Base-by-base conservation (phyloP, 1,140 invertebrate genomes). In the Scylla paramamosain region DNA sequence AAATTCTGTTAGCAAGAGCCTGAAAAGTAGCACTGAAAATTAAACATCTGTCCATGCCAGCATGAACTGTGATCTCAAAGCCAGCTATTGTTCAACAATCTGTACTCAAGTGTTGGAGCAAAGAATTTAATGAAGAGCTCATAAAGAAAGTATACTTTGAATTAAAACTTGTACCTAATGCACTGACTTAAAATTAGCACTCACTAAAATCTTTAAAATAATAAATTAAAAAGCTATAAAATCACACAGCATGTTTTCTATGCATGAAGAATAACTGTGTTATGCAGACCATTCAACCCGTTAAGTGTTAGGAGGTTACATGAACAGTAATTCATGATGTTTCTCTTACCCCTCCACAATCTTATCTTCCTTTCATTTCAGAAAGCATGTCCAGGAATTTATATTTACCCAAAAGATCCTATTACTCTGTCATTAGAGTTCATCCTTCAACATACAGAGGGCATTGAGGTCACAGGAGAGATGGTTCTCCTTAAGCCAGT, bases 381-480 rank as follows among this genome's bases (percentile, higher is more conserved):
- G n/a, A 20, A 1, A n/a, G 67, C n/a, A 77, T 7, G 25, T 77
- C 20, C 20, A n/a, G 67, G 25, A 25, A 77, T 77, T 77, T 12
- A 77, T n/a, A 77, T 20, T 77, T 20, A n/a, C n/a, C 1, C 20
- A 77, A 77, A 77, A 77, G 0, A 59, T 77, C 20, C 67, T 77
- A n/a, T 25, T 88, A 88, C n/a, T 31, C 67, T n/a, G n/a, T 77
- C 20, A 77, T 2, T 67, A 95, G 32, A 95, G 83, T 29, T 95
- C 94, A 87, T 95, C 94, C 86, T 95, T 90, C 45, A 95, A 92
- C 94, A 95, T 95, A n/a, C 94, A 95, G 45, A 95, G 28, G 32
- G 91, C 83, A 20, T 83, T 92, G 4, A 95, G 88, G 48, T 95
- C 77, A 91, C 94, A 95, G 29, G 94, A 92, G 25, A 86, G 28